Percentiles rank a stretch among this genome's conserved stretches.
Evolutionary conservation across 1,140 invertebrate genomes (phyloP).

Genomic region (Lepidurus packardi): DNA sequence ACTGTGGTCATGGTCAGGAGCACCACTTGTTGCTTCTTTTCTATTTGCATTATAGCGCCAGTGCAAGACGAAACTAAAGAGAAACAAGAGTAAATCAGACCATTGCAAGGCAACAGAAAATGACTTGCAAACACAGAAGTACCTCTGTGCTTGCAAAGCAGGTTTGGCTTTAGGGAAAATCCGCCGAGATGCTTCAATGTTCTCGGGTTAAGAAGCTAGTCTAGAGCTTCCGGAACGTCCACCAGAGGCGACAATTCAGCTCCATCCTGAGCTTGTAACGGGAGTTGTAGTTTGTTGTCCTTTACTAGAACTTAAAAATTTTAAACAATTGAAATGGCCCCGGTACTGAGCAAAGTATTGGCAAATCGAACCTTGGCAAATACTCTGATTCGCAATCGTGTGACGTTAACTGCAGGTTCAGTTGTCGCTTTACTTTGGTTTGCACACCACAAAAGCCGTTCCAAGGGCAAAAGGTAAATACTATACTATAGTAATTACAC

Average conservation of each 20-base stretch:
- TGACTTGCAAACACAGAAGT: too few species aligned
- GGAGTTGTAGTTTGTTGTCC: background rate
- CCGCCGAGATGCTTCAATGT: too few species aligned
- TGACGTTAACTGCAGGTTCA: slow-evolving; percentile 23
- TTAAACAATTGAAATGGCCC: slow-evolving; percentile 26
- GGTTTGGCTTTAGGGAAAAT: too few species aligned
- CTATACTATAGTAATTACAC: background rate
- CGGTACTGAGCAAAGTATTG: slow-evolving; percentile 30
- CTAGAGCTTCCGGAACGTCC: too few species aligned
- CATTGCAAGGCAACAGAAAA: too few species aligned
- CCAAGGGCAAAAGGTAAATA: slow-evolving; percentile 27
- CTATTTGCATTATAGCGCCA: too few species aligned
- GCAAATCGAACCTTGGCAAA: background rate
- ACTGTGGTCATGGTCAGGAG: too few species aligned
- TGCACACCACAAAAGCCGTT: slow-evolving; percentile 25
- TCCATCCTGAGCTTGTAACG: background rate
- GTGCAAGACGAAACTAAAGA: too few species aligned
- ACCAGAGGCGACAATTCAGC: background rate
- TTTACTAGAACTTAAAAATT: background rate
- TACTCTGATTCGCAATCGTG: slow-evolving; percentile 7
- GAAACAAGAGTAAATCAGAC: too few species aligned
- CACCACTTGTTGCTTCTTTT: too few species aligned
- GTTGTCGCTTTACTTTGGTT: slow-evolving; percentile 29
- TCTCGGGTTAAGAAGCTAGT: too few species aligned
- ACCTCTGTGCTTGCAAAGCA: too few species aligned